Percentiles rank a stretch among this genome's conserved stretches.
Evolutionary conservation across 2,113 vertebrate species (phyloP).

Genomic region (Dryoscopus gambensis): DNA sequence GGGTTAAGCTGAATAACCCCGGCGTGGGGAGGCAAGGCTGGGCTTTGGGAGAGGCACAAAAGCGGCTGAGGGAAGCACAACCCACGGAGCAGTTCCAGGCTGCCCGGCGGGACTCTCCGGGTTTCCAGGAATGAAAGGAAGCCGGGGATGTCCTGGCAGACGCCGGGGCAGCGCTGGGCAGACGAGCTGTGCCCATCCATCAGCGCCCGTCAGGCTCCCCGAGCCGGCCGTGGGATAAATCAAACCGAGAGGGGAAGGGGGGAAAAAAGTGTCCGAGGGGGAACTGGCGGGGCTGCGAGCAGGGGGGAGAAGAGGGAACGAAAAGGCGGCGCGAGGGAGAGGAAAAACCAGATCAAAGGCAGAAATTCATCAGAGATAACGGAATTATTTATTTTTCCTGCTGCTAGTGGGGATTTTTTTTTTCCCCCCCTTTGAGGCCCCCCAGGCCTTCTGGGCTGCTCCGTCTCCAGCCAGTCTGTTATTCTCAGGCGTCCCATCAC

Average conservation of each 20-base stretch:
- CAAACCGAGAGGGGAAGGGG: conserved; percentile 33
- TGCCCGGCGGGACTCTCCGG: not conserved
- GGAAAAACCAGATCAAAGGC: conserved; percentile 76
- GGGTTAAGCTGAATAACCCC: conserved; percentile 24
- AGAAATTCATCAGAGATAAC: conserved; percentile 83
- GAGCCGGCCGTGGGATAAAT: conserved; percentile 63
- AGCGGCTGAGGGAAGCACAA: not conserved
- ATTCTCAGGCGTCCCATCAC: conserved; percentile 55
- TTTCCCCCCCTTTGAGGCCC: conserved; percentile 65
- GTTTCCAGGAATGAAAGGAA: not conserved
- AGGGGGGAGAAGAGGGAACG: not conserved
- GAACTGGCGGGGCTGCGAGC: not conserved
- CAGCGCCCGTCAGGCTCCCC: conserved; percentile 62
- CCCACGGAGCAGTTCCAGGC: not conserved
- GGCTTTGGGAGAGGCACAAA: not conserved
- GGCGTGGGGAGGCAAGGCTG: not conserved
- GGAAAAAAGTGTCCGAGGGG: conserved; percentile 1
- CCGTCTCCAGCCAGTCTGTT: conserved; percentile 70
- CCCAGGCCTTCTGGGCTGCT: conserved; percentile 67
- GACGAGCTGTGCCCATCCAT: conserved; percentile 67
- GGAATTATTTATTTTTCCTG: conserved; percentile 83
- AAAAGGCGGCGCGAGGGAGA: conserved; percentile 39
- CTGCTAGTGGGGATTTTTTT: conserved; percentile 54
- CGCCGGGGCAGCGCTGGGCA: conserved; percentile 28
- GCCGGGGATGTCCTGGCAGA: conserved; percentile 10